phyloP scores from a whole-genome alignment of 2,113 vertebrate genomes.

The Saimiri boliviensis region DNA sequence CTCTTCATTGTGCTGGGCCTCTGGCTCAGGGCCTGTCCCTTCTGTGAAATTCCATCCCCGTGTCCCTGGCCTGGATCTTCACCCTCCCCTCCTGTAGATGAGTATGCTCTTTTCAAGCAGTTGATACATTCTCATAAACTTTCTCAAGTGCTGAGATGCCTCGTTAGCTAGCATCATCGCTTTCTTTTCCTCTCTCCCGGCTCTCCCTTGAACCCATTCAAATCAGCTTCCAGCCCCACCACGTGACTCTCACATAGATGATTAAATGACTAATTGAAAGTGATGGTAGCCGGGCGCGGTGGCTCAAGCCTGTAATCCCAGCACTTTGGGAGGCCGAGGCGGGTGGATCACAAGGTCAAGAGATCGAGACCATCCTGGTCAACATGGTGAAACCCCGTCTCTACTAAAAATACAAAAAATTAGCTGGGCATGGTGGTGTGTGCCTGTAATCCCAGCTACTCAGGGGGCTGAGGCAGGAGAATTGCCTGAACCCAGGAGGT shows the following conservation, averaged over 20 bases:
- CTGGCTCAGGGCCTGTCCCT: background rate
- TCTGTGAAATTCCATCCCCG: background rate
- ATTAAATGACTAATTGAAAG: background rate
- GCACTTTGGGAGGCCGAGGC: too few relatives aligned
- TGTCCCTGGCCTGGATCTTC: background rate
- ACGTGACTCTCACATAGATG: background rate
- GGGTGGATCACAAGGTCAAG: too few relatives aligned
- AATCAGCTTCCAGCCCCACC: background rate
- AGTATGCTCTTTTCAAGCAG: background rate
- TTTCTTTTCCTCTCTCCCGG: background rate
- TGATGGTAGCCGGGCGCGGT: too few relatives aligned
- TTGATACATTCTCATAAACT: background rate
- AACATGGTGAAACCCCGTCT: too few relatives aligned
- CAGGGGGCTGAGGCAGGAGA: too few relatives aligned
- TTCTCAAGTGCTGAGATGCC: background rate
- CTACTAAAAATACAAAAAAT: too few relatives aligned
- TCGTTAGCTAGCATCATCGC: background rate
- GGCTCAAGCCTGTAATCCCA: too few relatives aligned
- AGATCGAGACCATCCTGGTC: too few relatives aligned
- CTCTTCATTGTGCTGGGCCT: background rate
- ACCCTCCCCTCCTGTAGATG: background rate
- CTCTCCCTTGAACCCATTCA: background rate
- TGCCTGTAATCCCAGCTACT: too few relatives aligned
- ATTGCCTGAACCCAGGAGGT: too few relatives aligned
- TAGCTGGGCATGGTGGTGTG: too few relatives aligned